Evolutionary conservation across 2,113 vertebrate species (phyloP).

Genomic region (Phrynosoma blainvillii): DNA sequence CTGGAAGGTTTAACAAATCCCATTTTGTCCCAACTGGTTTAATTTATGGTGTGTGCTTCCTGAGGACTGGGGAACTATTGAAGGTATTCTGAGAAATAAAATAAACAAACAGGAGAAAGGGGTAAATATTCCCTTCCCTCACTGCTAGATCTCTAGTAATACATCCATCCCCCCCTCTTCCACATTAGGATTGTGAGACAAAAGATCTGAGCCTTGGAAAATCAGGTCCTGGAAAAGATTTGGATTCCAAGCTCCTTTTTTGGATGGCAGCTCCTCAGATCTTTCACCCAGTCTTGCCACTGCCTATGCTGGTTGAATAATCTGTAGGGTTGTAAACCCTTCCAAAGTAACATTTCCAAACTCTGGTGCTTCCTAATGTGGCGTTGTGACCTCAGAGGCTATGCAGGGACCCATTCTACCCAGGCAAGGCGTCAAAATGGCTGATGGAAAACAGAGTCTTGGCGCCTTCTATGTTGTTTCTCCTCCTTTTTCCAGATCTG

Average conservation of each 20-base stretch:
- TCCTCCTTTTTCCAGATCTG: constrained; percentile 7
- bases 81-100: background rate
- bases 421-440: background rate
- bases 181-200: background rate
- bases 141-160: background rate
- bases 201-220: background rate
- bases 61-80: background rate
- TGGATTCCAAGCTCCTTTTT: too few species aligned
- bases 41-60: background rate
- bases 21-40: background rate
- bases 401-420: background rate
- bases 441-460: constrained; percentile 7
- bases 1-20: too few species aligned
- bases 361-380: background rate
- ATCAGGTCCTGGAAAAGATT: too few species aligned
- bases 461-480: background rate
- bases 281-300: too few species aligned
- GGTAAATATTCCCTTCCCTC: too few species aligned
- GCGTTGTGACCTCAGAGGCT: background rate
- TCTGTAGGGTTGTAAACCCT: too few species aligned
- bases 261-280: too few species aligned
- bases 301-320: too few species aligned
- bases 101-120: too few species aligned
- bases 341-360: too few species aligned
- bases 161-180: background rate